phyloP scores from a whole-genome alignment of 2,797 vertebrate genomes.

The Tokudaia tokunoshimensis region DNA sequence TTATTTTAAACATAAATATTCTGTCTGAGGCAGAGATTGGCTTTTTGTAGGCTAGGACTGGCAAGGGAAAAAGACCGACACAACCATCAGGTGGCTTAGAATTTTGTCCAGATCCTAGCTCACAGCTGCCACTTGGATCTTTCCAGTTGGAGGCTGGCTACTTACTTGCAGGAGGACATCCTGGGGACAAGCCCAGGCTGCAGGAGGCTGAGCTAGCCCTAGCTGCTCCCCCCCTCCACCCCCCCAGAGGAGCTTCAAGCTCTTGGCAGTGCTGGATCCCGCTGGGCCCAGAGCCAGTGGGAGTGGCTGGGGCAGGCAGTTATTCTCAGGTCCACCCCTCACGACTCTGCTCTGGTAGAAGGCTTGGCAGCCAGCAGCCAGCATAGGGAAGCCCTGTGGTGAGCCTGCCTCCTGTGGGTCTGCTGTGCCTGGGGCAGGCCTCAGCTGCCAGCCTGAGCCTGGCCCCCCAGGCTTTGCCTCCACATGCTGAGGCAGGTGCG shows the following conservation, averaged over 20 bases:
- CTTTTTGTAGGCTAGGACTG: background rate
- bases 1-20: background rate
- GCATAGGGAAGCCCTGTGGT: background rate
- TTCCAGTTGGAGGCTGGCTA: background rate
- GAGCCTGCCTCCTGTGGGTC: background rate
- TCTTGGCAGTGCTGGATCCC: background rate
- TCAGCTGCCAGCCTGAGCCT: background rate
- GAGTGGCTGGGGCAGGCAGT: background rate
- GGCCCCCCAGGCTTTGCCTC: background rate
- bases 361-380: background rate
- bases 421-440: background rate
- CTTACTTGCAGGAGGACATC: background rate
- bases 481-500: background rate
- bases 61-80: background rate
- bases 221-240: background rate
- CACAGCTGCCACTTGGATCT: background rate
- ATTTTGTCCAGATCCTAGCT: background rate
- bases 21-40: background rate
- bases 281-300: background rate
- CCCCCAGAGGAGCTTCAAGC: fast-evolving
- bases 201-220: background rate
- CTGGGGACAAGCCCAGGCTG: background rate
- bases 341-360: conserved; percentile 39
- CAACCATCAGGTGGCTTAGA: background rate
- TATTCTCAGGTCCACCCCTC: background rate